These are phyloP conservation scores for Cotesia vestalis DNA, from an alignment of 1,140 invertebrate species.

Conservation along the genomic window DNA sequence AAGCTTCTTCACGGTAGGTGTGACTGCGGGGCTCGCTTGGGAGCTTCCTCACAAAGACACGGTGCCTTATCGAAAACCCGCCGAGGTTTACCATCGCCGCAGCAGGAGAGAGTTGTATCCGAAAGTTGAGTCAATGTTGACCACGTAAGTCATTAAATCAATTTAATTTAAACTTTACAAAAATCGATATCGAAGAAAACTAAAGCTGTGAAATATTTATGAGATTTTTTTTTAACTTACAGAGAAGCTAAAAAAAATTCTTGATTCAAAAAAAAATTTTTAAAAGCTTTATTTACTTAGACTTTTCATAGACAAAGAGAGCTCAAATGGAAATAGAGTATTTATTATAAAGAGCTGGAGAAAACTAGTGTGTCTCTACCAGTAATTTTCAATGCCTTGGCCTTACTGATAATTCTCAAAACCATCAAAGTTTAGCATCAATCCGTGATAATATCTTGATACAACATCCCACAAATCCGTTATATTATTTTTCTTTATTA, in stretches of 20 bases:
- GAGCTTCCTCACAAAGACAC: conserved; percentile 71
- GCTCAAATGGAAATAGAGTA: conserved; percentile 9
- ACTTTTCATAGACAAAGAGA: background rate
- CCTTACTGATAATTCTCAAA: background rate
- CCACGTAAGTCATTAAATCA: conserved; percentile 56
- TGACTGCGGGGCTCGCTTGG: conserved; percentile 78
- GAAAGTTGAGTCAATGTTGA: conserved; percentile 61
- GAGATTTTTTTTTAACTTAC: no score
- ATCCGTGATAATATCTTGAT: conserved; percentile 38
- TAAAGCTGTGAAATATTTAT: no score
- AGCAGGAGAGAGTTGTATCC: conserved; percentile 63
- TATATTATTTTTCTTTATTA: conserved; percentile 36
- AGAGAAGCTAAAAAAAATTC: no score
- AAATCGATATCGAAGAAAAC: background rate
- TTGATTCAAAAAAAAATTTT: no score
- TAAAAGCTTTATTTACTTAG: background rate
- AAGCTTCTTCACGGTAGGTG: conserved; percentile 72
- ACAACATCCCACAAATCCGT: conserved; percentile 29
- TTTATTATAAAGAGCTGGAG: background rate
- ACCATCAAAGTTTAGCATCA: conserved; percentile 17
- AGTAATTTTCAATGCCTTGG: conserved; percentile 14
- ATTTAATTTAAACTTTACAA: background rate
- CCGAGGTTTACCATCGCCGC: conserved; percentile 62
- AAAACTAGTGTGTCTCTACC: conserved; percentile 6
- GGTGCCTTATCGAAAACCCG: conserved; percentile 52